Evolutionary conservation across 2,888 invertebrate genomes (phyloP), one percentile per base, ranked within the genome.

Genomic region (Hydrotaea cyrtoneurina): DNA sequence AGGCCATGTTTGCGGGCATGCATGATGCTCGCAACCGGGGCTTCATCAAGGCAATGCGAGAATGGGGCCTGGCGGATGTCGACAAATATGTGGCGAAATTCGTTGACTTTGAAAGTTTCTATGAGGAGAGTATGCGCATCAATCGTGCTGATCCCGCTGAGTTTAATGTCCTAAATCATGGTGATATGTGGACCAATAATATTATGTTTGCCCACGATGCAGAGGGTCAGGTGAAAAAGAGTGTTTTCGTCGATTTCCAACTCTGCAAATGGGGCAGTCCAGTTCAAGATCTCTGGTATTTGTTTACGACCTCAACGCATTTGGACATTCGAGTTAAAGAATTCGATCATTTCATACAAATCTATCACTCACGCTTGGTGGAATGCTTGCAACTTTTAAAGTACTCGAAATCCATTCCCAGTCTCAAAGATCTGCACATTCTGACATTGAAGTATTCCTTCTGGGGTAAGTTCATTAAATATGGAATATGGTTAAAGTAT

Each of bases 141-240:
- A 89, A 87, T 26, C 8, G 31, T 2, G 76, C 83, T 0, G 86
- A 89, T 26, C 88, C 88, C 0, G 80, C 66, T 7, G 89, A 88
- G n/a, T 90, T 91, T n/a, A 89, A 89, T 85, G 89, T 89, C 0
- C 82, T 91, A 0, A 91, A 91, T 86, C 91, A 91, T 80, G 91
- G 91, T 0, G 91, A 91, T 78, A 85, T 87, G 1, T 91, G 91
- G 91, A 85, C 87, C 13, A 91, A 91, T 73, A 91, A 91, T 53
- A 88, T 91, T 0, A 91, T 91, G 91, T 90, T 91, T 73, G 86
- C 84, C 0, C 87, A 90, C 77, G 83, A 88, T n/a, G 87, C 87
- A 0, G 78, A 85, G 7, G 89, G 88, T 0, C 72, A 77, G 0
- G 85, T 91, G 0, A 80, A 88, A 50, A 82, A 91, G 31, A 75